Percentiles rank a stretch among this genome's conserved stretches.
These are phyloP conservation scores for Muschampia plurimacula DNA, from an alignment of 2,888 invertebrate species.

Conservation along the genomic window DNA sequence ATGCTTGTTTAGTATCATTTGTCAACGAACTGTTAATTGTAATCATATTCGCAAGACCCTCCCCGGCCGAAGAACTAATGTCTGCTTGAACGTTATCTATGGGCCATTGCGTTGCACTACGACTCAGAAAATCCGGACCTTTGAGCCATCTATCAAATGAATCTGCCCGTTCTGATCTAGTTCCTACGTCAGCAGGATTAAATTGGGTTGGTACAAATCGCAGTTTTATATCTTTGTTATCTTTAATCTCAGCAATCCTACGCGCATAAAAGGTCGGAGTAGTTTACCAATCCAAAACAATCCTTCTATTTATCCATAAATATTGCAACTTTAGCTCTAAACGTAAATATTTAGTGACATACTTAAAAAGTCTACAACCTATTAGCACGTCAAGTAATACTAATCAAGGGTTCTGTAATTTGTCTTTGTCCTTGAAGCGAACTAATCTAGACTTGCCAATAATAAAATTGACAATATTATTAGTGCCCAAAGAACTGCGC, in stretches of 20 bases:
- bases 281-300: not conserved
- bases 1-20: too few relatives aligned
- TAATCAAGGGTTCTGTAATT: not conserved
- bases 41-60: slow-evolving; percentile 9
- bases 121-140: not conserved
- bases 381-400: not conserved
- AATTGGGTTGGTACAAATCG: slow-evolving; percentile 29
- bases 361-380: not conserved
- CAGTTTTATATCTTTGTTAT: slow-evolving; percentile 19
- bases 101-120: too few relatives aligned
- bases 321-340: not conserved
- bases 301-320: not conserved
- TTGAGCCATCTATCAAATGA: not conserved
- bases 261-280: not conserved
- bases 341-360: not conserved
- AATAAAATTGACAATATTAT: slow-evolving; percentile 40
- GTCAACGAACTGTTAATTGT: too few relatives aligned
- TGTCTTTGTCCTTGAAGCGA: not conserved
- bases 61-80: not conserved
- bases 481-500: slow-evolving; percentile 27
- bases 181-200: slow-evolving; percentile 33
- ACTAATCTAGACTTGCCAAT: slow-evolving; percentile 41
- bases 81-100: not conserved
- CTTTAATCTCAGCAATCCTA: not conserved
- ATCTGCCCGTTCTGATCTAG: slow-evolving; percentile 16